A percentile compares a stretch with the other conserved stretches of the same genome.
phyloP scores from a whole-genome alignment of 2,113 vertebrate genomes.

The Craseonycteris thonglongyai region DNA sequence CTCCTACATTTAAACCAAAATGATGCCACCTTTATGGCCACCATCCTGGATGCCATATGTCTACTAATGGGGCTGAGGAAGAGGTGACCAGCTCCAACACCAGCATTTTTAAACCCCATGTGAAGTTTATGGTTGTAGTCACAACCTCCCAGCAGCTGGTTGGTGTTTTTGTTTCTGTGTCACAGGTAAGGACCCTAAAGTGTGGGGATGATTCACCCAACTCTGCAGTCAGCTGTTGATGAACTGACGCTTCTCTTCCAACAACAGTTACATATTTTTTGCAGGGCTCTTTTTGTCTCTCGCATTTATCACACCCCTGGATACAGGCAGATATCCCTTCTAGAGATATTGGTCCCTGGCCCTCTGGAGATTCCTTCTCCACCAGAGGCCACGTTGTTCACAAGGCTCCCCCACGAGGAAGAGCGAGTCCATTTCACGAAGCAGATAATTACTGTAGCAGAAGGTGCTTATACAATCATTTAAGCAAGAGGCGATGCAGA shows the following conservation, averaged over 20 bases:
- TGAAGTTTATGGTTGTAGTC: not conserved
- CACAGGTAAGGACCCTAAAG: not conserved
- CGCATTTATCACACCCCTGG: not conserved
- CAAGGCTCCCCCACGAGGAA: not conserved
- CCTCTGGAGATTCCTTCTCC: not conserved
- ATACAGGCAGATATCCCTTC: not conserved
- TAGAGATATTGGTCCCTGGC: not conserved
- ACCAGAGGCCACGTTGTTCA: not conserved
- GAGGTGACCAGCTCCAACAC: fast-evolving
- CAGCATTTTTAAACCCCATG: too few relatives aligned
- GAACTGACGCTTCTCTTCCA: not conserved
- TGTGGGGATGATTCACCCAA: too few relatives aligned
- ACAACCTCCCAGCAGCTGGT: not conserved
- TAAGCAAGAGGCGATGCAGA: not conserved
- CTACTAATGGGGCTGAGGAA: not conserved
- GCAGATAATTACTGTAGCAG: fast-evolving
- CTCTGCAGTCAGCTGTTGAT: fast-evolving
- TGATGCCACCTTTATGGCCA: fast-evolving
- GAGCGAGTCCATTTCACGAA: not conserved
- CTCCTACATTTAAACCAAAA: not conserved
- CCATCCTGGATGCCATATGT: too few relatives aligned
- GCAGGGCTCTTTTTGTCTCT: not conserved
- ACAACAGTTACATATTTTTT: not conserved
- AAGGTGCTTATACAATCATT: too few relatives aligned
- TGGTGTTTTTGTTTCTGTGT: not conserved